A percentile compares a stretch with the other conserved stretches of the same genome.
Evolutionary conservation across 2,797 vertebrate species (phyloP).

Genomic region (Alauda arvensis): DNA sequence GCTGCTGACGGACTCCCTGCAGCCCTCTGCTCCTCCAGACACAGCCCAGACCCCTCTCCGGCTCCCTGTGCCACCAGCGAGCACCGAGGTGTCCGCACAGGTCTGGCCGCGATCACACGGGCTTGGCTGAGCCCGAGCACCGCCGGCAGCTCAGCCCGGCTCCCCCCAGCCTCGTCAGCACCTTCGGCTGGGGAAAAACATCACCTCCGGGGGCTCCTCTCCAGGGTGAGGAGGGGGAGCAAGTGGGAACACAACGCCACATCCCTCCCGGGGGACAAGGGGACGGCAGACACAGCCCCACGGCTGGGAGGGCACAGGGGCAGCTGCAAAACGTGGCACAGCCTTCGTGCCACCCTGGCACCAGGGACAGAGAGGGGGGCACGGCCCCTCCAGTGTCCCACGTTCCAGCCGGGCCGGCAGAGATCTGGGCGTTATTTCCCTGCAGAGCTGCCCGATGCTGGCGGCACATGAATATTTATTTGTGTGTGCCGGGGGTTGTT

Average conservation of each 20-base stretch:
- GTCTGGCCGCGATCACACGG: neutral
- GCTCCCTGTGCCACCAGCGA: neutral
- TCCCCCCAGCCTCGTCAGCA: neutral
- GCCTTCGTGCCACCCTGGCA: neutral
- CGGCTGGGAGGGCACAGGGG: accelerated
- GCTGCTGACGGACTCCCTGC: neutral
- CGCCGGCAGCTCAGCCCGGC: accelerated
- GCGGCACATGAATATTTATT: accelerated
- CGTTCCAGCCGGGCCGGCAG: neutral
- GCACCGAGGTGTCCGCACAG: neutral
- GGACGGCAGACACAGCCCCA: neutral
- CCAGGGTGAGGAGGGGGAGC: neutral
- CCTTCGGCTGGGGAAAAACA: neutral
- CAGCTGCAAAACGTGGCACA: accelerated
- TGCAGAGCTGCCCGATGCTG: neutral
- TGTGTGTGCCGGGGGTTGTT: neutral
- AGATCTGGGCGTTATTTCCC: neutral
- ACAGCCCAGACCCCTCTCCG: accelerated
- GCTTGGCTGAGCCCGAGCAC: neutral
- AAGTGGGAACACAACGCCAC: neutral
- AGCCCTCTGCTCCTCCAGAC: neutral
- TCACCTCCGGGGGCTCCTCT: neutral
- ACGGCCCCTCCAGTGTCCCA: neutral
- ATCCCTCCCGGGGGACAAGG: neutral
- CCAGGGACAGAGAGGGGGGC: neutral